Evolutionary conservation across 2,888 invertebrate genomes (phyloP), one percentile per base, ranked within the genome.

Genomic region (Thyatira batis): DNA sequence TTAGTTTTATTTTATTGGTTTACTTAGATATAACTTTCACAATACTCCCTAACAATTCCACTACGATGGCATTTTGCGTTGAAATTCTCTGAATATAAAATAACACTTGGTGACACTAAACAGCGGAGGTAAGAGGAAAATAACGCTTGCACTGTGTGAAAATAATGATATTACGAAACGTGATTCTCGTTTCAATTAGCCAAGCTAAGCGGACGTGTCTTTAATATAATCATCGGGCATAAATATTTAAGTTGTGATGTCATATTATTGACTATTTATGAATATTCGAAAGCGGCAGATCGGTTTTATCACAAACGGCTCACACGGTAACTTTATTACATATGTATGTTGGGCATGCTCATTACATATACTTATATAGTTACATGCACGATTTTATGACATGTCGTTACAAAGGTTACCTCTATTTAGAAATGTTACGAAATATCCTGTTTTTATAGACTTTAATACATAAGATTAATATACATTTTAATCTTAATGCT

Each of bases 161-260:
- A 69, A 68, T 51, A 65, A 28, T 62, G 39, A 61, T 62, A 71
- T 71, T 69, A 65, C 71, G 62, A 76, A 80, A 83, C 84, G 81
- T 82, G 84, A 75, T 73, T 74, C 65, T 67, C 58, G 54, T 73
- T 70, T 69, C 68, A 76, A 73, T 67, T 67, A 65, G 61, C 67
- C 52, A 55, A 49, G 64, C 67, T 53, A 55, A 49, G 64, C 63
- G 60, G 60, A 78, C 78, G 76, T 80, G 78, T 65, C 61, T 63
- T 61, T 71, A 71, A 73, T 78, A 66, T 73, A 75, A 69, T 71
- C 66, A 71, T 20, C 51, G 58, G 56, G 60, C 39, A 66, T 67
- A 75, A 78, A 81, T 81, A 80, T 79, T 80, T 79, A 58, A 65
- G 60, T 61, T 58, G 64, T 82, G 80, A 82, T 78, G 79, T 83